These are phyloP conservation scores for Fistularia commersonii DNA, from an alignment of 2,797 vertebrate species.

Conservation along the genomic window DNA sequence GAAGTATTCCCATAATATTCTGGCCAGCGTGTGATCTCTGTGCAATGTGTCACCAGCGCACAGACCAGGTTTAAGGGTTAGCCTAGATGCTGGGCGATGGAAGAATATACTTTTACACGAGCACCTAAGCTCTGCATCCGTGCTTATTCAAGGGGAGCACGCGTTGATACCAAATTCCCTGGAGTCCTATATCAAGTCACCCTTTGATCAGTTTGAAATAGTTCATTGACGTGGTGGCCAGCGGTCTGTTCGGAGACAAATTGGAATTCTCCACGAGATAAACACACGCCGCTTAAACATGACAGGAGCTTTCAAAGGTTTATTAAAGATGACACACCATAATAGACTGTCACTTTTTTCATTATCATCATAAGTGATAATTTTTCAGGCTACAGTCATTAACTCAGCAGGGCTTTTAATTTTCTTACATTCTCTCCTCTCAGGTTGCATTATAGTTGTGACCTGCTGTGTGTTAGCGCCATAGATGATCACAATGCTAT, in stretches of 20 bases:
- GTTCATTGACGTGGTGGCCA: conserved; percentile 49
- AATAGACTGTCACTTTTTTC: conserved; percentile 37
- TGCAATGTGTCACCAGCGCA: conserved; percentile 15
- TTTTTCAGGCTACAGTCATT: conserved; percentile 2
- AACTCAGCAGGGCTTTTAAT: conserved; percentile 5
- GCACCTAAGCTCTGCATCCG: conserved; percentile 7
- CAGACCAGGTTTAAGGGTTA: conserved; percentile 8
- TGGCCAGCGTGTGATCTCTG: conserved; percentile 3
- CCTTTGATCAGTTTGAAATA: conserved; percentile 57
- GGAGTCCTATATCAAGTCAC: conserved; percentile 40
- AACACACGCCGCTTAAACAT: conserved; percentile 28
- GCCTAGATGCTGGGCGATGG: not conserved
- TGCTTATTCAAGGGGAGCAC: conserved; percentile 29
- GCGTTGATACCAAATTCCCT: conserved; percentile 28
- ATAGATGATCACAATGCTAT: too few relatives aligned
- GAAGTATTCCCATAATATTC: conserved; percentile 2
- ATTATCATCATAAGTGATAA: conserved; percentile 36
- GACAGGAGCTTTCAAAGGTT: conserved; percentile 41
- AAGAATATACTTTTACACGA: not conserved
- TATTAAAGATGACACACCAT: conserved; percentile 32
- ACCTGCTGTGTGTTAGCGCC: not conserved
- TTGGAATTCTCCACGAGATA: conserved; percentile 53
- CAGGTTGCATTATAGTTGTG: conserved; percentile 7
- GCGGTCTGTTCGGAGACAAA: conserved; percentile 46
- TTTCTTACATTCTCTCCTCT: not conserved